Evolutionary conservation across 2,113 vertebrate species (phyloP).

Genomic region (Callionymus lyra): DNA sequence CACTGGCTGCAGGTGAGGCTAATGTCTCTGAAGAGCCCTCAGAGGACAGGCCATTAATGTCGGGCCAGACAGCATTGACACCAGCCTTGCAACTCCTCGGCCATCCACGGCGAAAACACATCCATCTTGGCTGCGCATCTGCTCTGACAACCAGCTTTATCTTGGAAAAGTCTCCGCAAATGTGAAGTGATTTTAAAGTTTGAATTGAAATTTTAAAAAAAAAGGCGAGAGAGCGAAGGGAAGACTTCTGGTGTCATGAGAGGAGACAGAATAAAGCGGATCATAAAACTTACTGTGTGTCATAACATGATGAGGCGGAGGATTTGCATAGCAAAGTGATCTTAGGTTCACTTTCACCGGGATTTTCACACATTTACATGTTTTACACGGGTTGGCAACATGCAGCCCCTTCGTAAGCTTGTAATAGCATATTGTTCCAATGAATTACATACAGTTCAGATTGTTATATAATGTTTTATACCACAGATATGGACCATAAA

Average conservation of each 20-base stretch:
- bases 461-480: too few species aligned
- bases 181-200: not conserved
- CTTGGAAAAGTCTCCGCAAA: constrained; percentile 1
- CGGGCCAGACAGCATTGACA: constrained; percentile 40
- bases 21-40: constrained; percentile 36
- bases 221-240: too few species aligned
- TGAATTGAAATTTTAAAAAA: not conserved
- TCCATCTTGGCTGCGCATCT: constrained; percentile 29
- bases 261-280: not conserved
- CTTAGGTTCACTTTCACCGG: not conserved
- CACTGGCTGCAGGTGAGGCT: constrained; percentile 24
- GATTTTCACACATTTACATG: not conserved
- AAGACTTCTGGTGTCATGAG: not conserved
- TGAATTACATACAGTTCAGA: too few species aligned
- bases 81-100: constrained; percentile 18
- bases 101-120: constrained; percentile 20
- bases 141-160: constrained; percentile 11
- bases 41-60: constrained; percentile 48
- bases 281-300: not conserved
- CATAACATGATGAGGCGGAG: constrained; percentile 1
- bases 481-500: too few species aligned
- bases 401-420: too few species aligned
- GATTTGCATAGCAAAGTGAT: constrained; percentile 2
- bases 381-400: too few species aligned
- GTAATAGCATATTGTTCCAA: too few species aligned